These are phyloP conservation scores for Machaerirhynchus nigripectus DNA, from an alignment of 2,113 vertebrate species.

Conservation along the genomic window DNA sequence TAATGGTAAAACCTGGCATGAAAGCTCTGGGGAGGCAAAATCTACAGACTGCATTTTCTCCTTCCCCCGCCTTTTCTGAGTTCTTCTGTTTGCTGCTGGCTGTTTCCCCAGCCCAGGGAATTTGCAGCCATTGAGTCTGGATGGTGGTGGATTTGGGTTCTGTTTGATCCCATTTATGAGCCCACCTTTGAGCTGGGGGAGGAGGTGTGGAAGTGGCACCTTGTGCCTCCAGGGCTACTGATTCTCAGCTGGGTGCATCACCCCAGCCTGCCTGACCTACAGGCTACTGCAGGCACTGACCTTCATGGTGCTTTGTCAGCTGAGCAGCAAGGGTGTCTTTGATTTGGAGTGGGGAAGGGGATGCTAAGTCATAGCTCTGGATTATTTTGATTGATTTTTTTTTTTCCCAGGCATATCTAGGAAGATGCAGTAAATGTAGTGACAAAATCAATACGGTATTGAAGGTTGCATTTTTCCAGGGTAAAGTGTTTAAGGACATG, in stretches of 20 bases:
- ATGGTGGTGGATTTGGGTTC: not conserved
- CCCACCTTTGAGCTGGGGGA: not conserved
- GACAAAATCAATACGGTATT: not conserved
- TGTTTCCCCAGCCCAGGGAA: not conserved
- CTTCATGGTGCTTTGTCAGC: not conserved
- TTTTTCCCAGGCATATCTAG: not conserved
- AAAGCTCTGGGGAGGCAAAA: not conserved
- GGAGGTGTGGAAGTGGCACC: accelerated
- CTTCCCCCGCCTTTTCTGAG: not conserved
- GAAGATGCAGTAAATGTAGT: not conserved
- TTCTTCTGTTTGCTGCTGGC: not conserved
- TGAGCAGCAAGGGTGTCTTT: not conserved
- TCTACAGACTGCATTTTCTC: not conserved
- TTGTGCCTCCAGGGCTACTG: not conserved
- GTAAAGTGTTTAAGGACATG: not conserved
- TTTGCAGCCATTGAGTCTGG: not conserved
- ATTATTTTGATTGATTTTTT: not conserved
- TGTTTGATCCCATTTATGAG: not conserved
- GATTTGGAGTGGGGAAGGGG: not conserved
- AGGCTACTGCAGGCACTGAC: not conserved
- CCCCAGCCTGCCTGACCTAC: not conserved
- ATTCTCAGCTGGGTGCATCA: not conserved
- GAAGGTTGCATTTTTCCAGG: conserved; percentile 12
- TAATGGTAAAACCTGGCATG: not conserved
- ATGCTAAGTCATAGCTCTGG: not conserved